Evolutionary conservation across 2,797 vertebrate genomes (phyloP).

Genomic region (Brotula barbata): DNA sequence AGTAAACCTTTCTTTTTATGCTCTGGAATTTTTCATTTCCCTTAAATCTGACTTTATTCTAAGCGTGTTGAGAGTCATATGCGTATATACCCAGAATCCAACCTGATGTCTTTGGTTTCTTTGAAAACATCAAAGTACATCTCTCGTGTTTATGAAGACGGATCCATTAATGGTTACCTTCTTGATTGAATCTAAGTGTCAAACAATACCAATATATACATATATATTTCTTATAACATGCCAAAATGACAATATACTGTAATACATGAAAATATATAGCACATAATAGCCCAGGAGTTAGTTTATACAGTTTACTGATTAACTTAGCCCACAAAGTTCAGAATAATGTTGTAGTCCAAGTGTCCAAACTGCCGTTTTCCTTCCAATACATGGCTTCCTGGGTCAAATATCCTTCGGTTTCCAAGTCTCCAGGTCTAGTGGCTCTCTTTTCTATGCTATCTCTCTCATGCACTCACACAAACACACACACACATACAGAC

Average conservation of each 20-base stretch:
- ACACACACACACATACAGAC: conserved; percentile 19
- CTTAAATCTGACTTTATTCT: too few species aligned
- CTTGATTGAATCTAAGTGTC: too few species aligned
- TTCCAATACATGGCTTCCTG: conserved; percentile 7
- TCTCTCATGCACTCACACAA: conserved; percentile 12
- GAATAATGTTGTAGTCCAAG: conserved; percentile 4
- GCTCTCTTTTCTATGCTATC: conserved; percentile 18
- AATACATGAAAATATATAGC: conserved; percentile 7
- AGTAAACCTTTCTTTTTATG: too few species aligned
- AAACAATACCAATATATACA: too few species aligned
- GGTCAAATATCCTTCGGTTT: conserved; percentile 16
- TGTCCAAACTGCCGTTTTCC: conserved; percentile 6
- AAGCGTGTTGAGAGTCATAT: too few species aligned
- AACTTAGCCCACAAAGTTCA: conserved; percentile 2
- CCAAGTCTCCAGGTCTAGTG: conserved; percentile 13
- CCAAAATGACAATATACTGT: not conserved
- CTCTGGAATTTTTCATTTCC: too few species aligned
- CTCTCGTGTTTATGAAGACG: too few species aligned
- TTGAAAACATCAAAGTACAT: too few species aligned
- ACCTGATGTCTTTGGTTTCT: too few species aligned
- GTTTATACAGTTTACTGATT: not conserved
- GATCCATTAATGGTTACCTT: too few species aligned
- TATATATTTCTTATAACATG: too few species aligned
- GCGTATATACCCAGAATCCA: too few species aligned
- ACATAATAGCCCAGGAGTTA: conserved; percentile 8